Percentiles rank a stretch among this genome's conserved stretches.
phyloP scores from a whole-genome alignment of 92 coral and sea anemone genomes.

The Galaxea fascicularis region DNA sequence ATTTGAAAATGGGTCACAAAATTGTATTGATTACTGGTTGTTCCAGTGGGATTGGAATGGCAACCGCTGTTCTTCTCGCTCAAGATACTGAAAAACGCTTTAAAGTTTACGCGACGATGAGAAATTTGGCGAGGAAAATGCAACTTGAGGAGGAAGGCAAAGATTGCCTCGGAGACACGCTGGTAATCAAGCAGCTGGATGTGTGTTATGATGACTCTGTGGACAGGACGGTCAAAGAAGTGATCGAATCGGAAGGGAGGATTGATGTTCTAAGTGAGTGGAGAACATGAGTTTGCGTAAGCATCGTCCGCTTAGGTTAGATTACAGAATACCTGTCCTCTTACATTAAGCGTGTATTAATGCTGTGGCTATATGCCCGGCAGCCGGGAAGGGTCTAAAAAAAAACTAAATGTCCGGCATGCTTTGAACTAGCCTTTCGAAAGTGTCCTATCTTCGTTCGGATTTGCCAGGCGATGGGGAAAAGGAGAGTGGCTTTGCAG shows the following conservation, averaged over 20 bases:
- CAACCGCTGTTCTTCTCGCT: constrained; percentile 83
- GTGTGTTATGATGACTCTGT: constrained; percentile 90
- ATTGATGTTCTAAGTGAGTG: constrained; percentile 82
- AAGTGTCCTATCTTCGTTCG: too few species aligned
- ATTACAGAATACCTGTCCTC: too few species aligned
- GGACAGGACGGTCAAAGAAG: constrained; percentile 65
- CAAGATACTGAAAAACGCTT: constrained; percentile 80
- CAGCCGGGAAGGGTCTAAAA: too few species aligned
- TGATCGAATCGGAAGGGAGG: constrained; percentile 75
- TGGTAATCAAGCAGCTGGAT: constrained; percentile 77
- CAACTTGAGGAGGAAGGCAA: constrained; percentile 70
- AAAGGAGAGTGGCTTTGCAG: too few species aligned
- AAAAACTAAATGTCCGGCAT: too few species aligned
- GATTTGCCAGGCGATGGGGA: too few species aligned
- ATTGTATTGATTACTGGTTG: constrained; percentile 85
- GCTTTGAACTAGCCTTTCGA: too few species aligned
- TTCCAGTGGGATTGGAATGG: constrained; percentile 86
- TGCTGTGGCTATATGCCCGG: too few species aligned
- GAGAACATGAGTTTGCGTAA: too few species aligned
- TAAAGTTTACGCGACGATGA: constrained; percentile 89
- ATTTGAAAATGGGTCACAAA: constrained; percentile 57
- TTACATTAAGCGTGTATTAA: too few species aligned
- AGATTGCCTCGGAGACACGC: constrained; percentile 67
- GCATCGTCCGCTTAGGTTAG: too few species aligned
- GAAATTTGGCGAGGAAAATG: constrained; percentile 48